A percentile compares a stretch with the other conserved stretches of the same genome.
Evolutionary conservation across 2,797 vertebrate genomes (phyloP).

Genomic region (Dicrostonyx torquatus): DNA sequence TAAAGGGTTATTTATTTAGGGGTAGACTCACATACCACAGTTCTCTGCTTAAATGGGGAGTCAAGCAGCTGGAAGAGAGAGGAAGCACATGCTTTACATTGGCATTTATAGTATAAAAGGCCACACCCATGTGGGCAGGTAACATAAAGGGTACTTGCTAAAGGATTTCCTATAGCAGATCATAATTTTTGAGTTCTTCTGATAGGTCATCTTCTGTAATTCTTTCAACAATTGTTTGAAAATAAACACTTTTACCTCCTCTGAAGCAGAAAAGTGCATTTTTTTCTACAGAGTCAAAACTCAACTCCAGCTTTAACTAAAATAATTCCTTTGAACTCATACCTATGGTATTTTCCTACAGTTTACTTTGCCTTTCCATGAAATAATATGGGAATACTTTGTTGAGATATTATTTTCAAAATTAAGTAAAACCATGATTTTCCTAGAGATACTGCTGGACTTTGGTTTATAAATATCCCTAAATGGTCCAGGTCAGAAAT

Average conservation of each 20-base stretch:
- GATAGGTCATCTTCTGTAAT: not conserved
- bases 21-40: no score
- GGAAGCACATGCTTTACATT: no score
- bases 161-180: no score
- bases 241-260: not conserved
- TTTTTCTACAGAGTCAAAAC: not conserved
- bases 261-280: not conserved
- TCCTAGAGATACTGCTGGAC: not conserved
- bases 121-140: no score
- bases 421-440: not conserved
- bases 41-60: no score
- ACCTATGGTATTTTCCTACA: not conserved
- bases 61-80: no score
- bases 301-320: not conserved
- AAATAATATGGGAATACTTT: not conserved
- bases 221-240: not conserved
- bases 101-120: no score
- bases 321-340: not conserved
- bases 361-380: not conserved
- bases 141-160: no score
- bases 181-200: not conserved
- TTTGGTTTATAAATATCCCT: not conserved
- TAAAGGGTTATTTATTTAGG: no score
- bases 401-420: conserved; percentile 15
- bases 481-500: not conserved